Evolutionary conservation across 2,888 invertebrate genomes (phyloP), one percentile per base, ranked within the genome.

Genomic region (Nemapogon koenigi): DNA sequence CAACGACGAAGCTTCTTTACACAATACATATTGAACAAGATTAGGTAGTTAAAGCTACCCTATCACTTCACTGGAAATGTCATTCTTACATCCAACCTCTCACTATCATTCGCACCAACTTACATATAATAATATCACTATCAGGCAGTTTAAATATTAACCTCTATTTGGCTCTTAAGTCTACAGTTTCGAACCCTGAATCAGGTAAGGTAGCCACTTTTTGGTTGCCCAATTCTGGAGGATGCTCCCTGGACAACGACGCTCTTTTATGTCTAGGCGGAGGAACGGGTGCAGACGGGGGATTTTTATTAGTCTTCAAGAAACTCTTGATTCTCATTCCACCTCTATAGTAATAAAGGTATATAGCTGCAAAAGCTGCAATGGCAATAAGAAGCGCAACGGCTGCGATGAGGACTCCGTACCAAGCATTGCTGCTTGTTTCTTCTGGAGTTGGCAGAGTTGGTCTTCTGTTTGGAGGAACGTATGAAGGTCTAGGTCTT

Each of bases 261-360:
- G 59, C 39, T 37, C 67, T 57, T 46, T 76, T 71, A 46, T 75
- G 75, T 38, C 78, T 59, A 15, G 78, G 78, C 3, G 79, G 79
- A 0, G 78, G 69, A 2, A 78, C 66, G 1, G 80, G 72, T 0
- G 68, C 68, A 1, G 69, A 57, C 0, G 55, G 40, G 2, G 66
- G 56, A 2, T 63, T 57, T 40, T 38, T 41, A 33, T 73, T 75
- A 19, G 71, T 69, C 44, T 75, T 84, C 16, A 88, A 61, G 57
- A 87, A 76, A 46, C 70, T 80, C 65, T 87, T 88, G 48, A 89
- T 81, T 47, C 81, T 81, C 57, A 81, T 81, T 51, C 86, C 86
- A 52, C 88, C 84, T 64, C 88, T 85, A 75, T 89, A 89, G 59
- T 88, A 89, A 64, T 90, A 89, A 53, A 88, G 71, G 65, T 89